Conservation (phyloP, 2,797 vertebrate species). For the Sebastes oblongus region DNA sequence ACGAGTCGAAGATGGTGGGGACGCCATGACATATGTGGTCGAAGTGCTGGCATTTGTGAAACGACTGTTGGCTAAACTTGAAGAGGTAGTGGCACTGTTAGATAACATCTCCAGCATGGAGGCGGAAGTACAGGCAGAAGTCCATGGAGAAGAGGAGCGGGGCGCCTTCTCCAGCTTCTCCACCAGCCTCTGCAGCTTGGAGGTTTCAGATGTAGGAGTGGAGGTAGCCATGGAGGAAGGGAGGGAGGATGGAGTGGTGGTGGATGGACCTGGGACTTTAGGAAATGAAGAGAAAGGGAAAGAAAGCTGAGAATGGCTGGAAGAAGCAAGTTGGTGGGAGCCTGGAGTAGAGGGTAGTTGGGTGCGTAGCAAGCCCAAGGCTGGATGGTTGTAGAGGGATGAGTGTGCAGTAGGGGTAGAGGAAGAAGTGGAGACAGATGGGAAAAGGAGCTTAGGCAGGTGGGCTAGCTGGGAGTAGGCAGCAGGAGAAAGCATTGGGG, state of each 20-base stretch:
- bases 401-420: constrained; percentile 64
- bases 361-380: constrained; percentile 75
- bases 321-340: constrained; percentile 72
- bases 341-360: constrained; percentile 64
- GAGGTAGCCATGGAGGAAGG: constrained; percentile 69
- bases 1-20: constrained; percentile 72
- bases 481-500: constrained; percentile 77
- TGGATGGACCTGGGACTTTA: constrained; percentile 66
- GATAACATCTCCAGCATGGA: constrained; percentile 71
- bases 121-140: constrained; percentile 58
- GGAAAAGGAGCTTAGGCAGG: constrained; percentile 84
- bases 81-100: constrained; percentile 53
- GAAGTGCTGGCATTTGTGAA: constrained; percentile 78
- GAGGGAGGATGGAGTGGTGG: constrained; percentile 69
- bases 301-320: constrained; percentile 76
- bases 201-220: constrained; percentile 88
- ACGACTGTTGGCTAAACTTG: constrained; percentile 56
- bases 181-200: constrained; percentile 90
- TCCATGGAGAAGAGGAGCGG: constrained; percentile 68
- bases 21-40: constrained; percentile 76
- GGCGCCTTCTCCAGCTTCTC: constrained; percentile 90
- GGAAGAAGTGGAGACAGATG: constrained; percentile 73
- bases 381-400: constrained; percentile 73
- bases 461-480: constrained; percentile 82
- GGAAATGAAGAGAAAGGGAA: constrained; percentile 81